A percentile compares a stretch with the other conserved stretches of the same genome.
phyloP scores from a whole-genome alignment of 2,888 invertebrate genomes.

The Eulithis testata region DNA sequence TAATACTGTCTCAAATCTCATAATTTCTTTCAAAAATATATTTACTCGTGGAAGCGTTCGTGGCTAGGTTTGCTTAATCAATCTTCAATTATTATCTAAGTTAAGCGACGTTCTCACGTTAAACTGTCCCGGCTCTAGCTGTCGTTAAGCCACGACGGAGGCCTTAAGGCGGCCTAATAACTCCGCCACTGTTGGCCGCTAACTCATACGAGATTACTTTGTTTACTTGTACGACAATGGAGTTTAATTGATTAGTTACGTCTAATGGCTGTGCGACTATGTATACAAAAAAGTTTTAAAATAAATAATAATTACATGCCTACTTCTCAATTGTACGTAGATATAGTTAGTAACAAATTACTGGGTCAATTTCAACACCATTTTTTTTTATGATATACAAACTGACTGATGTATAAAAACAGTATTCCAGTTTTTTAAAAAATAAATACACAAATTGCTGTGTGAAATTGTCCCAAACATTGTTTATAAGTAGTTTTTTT shows the following conservation, averaged over 20 bases:
- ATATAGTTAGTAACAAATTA: slow-evolving; percentile 50
- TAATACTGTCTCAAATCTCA: not conserved
- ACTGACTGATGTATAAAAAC: not conserved
- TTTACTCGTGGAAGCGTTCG: too few species aligned
- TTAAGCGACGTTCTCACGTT: too few species aligned
- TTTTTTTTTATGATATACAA: not conserved
- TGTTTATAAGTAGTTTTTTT: slow-evolving; percentile 23
- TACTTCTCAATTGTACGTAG: slow-evolving; percentile 54
- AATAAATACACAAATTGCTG: not conserved
- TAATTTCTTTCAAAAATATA: not conserved
- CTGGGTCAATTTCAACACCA: slow-evolving; percentile 35
- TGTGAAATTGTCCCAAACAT: slow-evolving; percentile 36
- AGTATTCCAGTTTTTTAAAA: not conserved
- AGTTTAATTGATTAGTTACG: slow-evolving; percentile 21
- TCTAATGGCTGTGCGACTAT: slow-evolving; percentile 40
- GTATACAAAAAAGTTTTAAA: slow-evolving; percentile 11
- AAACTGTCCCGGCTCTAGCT: too few species aligned
- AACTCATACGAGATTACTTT: too few species aligned
- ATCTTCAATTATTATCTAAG: too few species aligned
- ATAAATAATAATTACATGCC: slow-evolving; percentile 31
- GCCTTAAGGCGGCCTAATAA: too few species aligned
- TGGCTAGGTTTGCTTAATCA: too few species aligned
- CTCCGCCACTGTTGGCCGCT: too few species aligned
- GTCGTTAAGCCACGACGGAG: too few species aligned
- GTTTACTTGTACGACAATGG: slow-evolving; percentile 5